A percentile compares a stretch with the other conserved stretches of the same genome.
These are phyloP conservation scores for Bugulina stolonifera DNA, from an alignment of 2,888 invertebrate species.

Conservation along the genomic window DNA sequence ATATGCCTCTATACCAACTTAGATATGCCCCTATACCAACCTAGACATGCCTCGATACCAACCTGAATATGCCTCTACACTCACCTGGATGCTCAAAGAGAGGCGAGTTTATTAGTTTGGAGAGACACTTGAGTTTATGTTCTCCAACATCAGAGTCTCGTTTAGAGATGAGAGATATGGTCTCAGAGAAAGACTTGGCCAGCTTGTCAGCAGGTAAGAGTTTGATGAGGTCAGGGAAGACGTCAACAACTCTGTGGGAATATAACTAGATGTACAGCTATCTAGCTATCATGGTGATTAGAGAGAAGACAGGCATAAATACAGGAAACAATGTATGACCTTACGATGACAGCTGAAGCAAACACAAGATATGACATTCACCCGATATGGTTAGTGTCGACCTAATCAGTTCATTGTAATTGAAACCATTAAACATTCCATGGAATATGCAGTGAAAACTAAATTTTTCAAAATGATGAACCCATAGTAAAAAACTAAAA, in stretches of 20 bases:
- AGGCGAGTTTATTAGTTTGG: conserved; percentile 69
- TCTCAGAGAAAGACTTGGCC: conserved; percentile 71
- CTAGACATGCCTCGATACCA: no score
- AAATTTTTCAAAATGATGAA: no score
- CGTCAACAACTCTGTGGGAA: conserved; percentile 54
- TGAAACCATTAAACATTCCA: no score
- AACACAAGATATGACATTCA: no score
- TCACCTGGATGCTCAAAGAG: conserved; percentile 68
- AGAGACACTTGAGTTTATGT: conserved; percentile 73
- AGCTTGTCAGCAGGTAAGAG: conserved; percentile 63
- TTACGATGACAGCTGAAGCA: no score
- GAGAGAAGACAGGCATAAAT: neutral
- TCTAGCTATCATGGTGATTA: neutral
- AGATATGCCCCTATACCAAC: no score
- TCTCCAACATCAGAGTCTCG: conserved; percentile 67
- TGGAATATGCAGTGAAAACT: no score
- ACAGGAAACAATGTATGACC: neutral
- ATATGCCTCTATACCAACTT: no score
- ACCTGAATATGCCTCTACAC: no score
- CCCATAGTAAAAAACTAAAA: no score
- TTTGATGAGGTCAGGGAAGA: conserved; percentile 69
- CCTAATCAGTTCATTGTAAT: no score
- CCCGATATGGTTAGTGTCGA: no score
- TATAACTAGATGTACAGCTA: neutral
- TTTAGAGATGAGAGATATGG: conserved; percentile 59